phyloP scores from a whole-genome alignment of 2,888 invertebrate species.

The Drosophila anomelani region DNA sequence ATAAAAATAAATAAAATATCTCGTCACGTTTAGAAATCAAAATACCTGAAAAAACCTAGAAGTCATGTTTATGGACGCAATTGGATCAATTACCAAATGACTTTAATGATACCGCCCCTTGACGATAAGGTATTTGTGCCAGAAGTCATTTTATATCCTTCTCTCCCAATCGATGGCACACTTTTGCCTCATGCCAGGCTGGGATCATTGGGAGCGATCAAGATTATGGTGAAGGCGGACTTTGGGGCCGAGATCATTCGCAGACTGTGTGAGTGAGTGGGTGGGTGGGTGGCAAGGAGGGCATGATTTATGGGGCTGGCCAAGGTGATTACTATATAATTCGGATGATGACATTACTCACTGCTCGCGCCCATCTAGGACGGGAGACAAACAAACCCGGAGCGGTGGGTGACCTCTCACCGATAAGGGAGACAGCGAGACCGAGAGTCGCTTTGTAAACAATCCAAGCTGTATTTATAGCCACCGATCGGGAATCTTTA shows the following conservation, averaged over 20 bases:
- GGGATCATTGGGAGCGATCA: slow-evolving; percentile 7
- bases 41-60: background rate
- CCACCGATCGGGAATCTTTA: slow-evolving; percentile 23
- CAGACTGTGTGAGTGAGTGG: slow-evolving; percentile 31
- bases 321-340: slow-evolving; percentile 26
- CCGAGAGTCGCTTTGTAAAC: slow-evolving; percentile 27
- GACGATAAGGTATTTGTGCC: slow-evolving; percentile 2
- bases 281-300: background rate
- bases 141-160: slow-evolving; percentile 25
- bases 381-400: slow-evolving; percentile 43
- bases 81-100: background rate
- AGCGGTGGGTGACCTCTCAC: slow-evolving; percentile 45
- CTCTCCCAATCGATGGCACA: slow-evolving; percentile 10
- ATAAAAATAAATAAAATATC: background rate
- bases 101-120: background rate
- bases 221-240: slow-evolving; percentile 23
- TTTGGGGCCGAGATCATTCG: slow-evolving; percentile 34
- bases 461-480: slow-evolving; percentile 59
- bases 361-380: slow-evolving; percentile 22
- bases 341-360: slow-evolving; percentile 47
- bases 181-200: slow-evolving; percentile 16
- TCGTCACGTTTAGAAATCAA: background rate
- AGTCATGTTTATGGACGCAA: background rate
- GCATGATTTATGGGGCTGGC: slow-evolving; percentile 26
- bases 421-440: slow-evolving; percentile 27